phyloP scores from a whole-genome alignment of 2,888 invertebrate genomes.

The Polymixis flavicincta region DNA sequence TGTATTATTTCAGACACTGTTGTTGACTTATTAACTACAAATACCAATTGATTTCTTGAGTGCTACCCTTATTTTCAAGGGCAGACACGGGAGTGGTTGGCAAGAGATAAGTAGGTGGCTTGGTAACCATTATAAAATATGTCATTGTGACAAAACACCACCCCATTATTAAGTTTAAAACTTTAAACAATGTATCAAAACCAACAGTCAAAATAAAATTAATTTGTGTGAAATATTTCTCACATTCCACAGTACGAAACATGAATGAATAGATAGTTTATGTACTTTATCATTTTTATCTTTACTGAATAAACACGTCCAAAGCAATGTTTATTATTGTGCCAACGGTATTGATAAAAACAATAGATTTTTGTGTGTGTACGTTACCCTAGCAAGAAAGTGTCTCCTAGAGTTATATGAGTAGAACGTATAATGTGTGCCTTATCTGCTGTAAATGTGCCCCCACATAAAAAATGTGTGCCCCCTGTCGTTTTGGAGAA shows the following conservation, averaged over 20 bases:
- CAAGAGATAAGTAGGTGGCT: not conserved
- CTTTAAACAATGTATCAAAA: not conserved
- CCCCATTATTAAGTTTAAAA: not conserved
- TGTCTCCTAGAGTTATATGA: no score
- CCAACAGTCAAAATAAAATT: constrained; percentile 9
- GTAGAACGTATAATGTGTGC: no score
- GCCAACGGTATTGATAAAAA: constrained; percentile 64
- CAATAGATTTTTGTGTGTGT: constrained; percentile 61
- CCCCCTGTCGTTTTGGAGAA: no score
- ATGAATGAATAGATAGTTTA: constrained; percentile 3
- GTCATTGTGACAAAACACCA: not conserved
- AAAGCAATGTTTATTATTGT: constrained; percentile 64
- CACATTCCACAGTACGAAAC: constrained; percentile 4
- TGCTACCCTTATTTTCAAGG: not conserved
- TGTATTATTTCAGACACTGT: not conserved
- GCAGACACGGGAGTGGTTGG: not conserved
- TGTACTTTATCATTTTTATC: constrained; percentile 25
- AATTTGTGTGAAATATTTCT: not conserved
- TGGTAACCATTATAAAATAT: not conserved
- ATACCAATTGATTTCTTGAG: constrained; percentile 16
- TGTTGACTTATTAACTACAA: constrained; percentile 18
- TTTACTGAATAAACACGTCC: constrained; percentile 66
- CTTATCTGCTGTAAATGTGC: no score
- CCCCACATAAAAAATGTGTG: no score
- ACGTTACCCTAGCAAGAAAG: no score